Percentiles rank a stretch among this genome's conserved stretches.
phyloP scores from a whole-genome alignment of 37 sponge, comb jelly and placozoan species.

The Chondrosia reniformis region DNA sequence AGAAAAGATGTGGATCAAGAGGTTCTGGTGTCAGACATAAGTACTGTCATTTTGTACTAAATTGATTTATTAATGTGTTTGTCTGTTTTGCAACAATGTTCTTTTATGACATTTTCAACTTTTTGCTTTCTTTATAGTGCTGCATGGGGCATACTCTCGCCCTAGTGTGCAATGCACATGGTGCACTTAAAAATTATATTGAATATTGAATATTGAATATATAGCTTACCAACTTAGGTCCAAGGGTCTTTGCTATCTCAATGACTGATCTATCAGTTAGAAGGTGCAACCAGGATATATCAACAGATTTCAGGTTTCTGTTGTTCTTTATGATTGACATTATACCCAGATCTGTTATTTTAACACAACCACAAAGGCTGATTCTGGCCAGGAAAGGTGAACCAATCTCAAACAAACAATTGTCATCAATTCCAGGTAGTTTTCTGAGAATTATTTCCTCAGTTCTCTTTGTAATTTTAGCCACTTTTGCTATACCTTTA shows the following conservation, averaged over 20 bases:
- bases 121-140: no score
- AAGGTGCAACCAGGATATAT: slow-evolving; percentile 45
- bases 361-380: slow-evolving; percentile 28
- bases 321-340: slow-evolving; percentile 52
- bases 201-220: no score
- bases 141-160: no score
- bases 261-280: slow-evolving; percentile 40
- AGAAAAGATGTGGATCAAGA: no score
- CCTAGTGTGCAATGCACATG: no score
- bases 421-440: slow-evolving; percentile 34
- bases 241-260: slow-evolving; percentile 34
- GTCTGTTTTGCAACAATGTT: no score
- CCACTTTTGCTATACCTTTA: slow-evolving; percentile 52
- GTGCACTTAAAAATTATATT: no score
- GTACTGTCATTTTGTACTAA: no score
- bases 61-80: no score
- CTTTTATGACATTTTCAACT: no score
- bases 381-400: slow-evolving; percentile 27
- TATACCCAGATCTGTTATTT: slow-evolving; percentile 49
- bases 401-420: slow-evolving; percentile 33
- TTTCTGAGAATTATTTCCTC: slow-evolving; percentile 42
- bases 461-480: slow-evolving; percentile 28
- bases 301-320: slow-evolving; percentile 49
- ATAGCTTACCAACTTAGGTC: slow-evolving; percentile 61
- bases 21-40: no score